A percentile compares a stretch with the other conserved stretches of the same genome.
These are phyloP conservation scores for Epistrophella euchroma DNA, from an alignment of 2,888 invertebrate genomes.

Conservation along the genomic window DNA sequence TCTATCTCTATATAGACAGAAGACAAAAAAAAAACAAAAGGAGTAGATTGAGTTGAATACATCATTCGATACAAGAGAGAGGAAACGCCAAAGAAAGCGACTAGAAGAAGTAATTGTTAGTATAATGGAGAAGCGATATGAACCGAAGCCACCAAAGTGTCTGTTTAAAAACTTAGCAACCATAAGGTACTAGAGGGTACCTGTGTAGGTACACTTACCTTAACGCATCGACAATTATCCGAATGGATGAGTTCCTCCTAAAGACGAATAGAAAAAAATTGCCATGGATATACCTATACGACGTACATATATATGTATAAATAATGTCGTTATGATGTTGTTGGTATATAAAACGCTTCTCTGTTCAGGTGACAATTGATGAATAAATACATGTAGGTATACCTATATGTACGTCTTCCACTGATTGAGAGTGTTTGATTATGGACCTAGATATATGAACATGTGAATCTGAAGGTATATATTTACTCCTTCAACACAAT, in stretches of 20 bases:
- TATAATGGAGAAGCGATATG: constrained; percentile 44
- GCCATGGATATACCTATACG: constrained; percentile 22
- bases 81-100: constrained; percentile 58
- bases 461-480: too few relatives aligned
- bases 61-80: constrained; percentile 60
- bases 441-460: constrained; percentile 3
- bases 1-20: constrained; percentile 44
- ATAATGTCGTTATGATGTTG: constrained; percentile 49
- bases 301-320: background rate
- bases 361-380: constrained; percentile 50
- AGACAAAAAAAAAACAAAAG: constrained; percentile 28
- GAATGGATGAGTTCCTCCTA: constrained; percentile 81
- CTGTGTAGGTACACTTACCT: constrained; percentile 82
- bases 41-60: constrained; percentile 65
- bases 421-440: background rate
- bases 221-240: constrained; percentile 84
- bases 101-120: constrained; percentile 49
- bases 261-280: constrained; percentile 63
- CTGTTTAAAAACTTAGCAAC: constrained; percentile 13
- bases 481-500: too few relatives aligned
- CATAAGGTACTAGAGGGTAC: constrained; percentile 70
- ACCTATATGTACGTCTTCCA: constrained; percentile 46
- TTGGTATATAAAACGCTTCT: constrained; percentile 7
- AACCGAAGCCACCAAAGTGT: constrained; percentile 65
- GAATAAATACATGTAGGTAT: constrained; percentile 23